Conservation (phyloP, 1,140 invertebrate species). For the Dinothrombium tinctorium region DNA sequence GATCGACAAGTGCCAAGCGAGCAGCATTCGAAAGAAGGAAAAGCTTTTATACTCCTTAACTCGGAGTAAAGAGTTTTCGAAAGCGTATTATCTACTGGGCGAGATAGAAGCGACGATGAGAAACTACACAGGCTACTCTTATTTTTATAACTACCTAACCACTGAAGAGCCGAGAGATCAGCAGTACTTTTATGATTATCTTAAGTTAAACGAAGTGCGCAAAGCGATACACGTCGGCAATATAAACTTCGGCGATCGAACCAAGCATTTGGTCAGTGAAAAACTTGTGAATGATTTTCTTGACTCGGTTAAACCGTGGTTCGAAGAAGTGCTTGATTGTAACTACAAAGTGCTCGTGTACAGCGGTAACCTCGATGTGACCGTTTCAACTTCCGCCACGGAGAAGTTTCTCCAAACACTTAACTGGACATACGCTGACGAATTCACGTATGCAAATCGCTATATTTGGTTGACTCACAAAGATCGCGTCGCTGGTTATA, state of each 20-base stretch:
- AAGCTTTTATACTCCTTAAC: background rate
- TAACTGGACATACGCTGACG: slow-evolving; percentile 35
- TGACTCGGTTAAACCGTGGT: slow-evolving; percentile 47
- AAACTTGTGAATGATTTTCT: slow-evolving; percentile 51
- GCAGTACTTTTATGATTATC: slow-evolving; percentile 21
- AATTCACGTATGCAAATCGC: slow-evolving; percentile 36
- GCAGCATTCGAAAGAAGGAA: background rate
- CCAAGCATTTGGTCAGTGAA: slow-evolving; percentile 28
- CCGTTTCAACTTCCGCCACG: slow-evolving; percentile 50
- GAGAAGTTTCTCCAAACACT: slow-evolving; percentile 38
- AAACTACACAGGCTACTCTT: slow-evolving; percentile 48
- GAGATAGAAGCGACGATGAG: slow-evolving; percentile 27
- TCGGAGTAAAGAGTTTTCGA: background rate
- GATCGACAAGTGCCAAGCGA: slow-evolving; percentile 27
- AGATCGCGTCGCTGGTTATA: slow-evolving; percentile 43
- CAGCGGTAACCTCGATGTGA: slow-evolving; percentile 60
- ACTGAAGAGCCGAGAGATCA: slow-evolving; percentile 25
- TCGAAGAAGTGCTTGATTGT: slow-evolving; percentile 35
- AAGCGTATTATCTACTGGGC: background rate
- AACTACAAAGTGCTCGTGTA: slow-evolving; percentile 24
- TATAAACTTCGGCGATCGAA: slow-evolving; percentile 31
- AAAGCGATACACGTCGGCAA: slow-evolving; percentile 58
- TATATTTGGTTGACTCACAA: slow-evolving; percentile 35
- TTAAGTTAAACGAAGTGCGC: slow-evolving; percentile 29
- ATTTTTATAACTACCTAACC: slow-evolving; percentile 54